A percentile compares a stretch with the other conserved stretches of the same genome.
These are phyloP conservation scores for Merluccius polli DNA, from an alignment of 2,797 vertebrate species.

Conservation along the genomic window DNA sequence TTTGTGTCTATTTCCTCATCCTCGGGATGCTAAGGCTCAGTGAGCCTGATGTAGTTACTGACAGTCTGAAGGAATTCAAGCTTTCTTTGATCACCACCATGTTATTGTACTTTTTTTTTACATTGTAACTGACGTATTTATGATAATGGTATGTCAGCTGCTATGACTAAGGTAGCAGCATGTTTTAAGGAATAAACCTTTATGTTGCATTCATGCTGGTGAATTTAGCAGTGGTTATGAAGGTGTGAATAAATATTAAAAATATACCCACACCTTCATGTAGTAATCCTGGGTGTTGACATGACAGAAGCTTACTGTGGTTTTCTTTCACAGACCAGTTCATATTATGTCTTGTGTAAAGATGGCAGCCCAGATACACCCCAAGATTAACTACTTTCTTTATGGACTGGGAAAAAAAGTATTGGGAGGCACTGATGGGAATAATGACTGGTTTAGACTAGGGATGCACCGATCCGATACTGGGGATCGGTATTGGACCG, in stretches of 20 bases:
- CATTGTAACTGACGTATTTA: neutral
- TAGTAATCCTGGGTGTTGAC: neutral
- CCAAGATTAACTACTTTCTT: neutral
- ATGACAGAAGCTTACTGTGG: neutral
- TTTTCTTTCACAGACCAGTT: neutral
- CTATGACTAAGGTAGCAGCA: neutral
- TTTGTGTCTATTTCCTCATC: neutral
- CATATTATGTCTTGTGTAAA: neutral
- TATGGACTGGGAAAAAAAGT: neutral
- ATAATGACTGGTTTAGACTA: neutral
- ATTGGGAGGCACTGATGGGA: neutral
- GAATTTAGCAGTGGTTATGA: neutral
- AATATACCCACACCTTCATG: neutral
- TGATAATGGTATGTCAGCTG: neutral
- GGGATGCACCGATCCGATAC: too few species aligned
- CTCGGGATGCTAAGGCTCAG: neutral
- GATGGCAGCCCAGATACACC: neutral
- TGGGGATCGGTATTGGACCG: too few species aligned
- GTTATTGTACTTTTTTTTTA: neutral
- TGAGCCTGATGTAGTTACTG: neutral
- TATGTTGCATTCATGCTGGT: neutral
- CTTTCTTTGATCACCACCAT: neutral
- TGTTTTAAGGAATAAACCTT: neutral
- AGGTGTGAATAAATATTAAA: neutral
- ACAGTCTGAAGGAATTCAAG: neutral